Conservation (phyloP, 2,113 vertebrate species). For the Siniperca knerii region DNA sequence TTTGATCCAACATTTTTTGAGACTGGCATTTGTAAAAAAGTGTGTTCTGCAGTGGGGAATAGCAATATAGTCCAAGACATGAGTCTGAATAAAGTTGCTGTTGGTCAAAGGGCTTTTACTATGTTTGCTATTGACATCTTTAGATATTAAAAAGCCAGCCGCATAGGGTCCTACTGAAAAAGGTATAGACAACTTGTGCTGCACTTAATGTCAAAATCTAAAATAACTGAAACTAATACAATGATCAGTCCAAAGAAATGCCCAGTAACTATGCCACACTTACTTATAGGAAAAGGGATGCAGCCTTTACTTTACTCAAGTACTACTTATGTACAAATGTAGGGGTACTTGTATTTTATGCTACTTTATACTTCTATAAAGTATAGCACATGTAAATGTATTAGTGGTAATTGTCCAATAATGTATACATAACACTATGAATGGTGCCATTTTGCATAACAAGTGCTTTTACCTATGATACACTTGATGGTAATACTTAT, state of each 20-base stretch:
- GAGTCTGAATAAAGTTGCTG: constrained; percentile 25
- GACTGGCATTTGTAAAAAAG: constrained; percentile 26
- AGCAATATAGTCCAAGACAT: background rate
- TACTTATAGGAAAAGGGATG: background rate
- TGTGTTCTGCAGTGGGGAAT: constrained; percentile 21
- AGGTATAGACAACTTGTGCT: background rate
- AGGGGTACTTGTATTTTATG: background rate
- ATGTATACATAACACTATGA: background rate
- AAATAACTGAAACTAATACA: background rate
- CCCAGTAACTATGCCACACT: too few relatives aligned
- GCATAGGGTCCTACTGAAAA: background rate
- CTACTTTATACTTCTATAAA: background rate
- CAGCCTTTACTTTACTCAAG: background rate
- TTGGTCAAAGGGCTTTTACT: constrained; percentile 24
- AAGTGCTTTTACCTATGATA: background rate
- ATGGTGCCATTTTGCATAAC: background rate
- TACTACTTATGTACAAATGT: background rate
- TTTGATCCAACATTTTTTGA: constrained; percentile 47
- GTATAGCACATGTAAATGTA: background rate
- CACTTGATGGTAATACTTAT: background rate
- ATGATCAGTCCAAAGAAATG: too few relatives aligned
- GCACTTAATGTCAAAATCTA: background rate
- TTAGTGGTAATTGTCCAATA: background rate
- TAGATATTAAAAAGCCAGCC: constrained; percentile 3
- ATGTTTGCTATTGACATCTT: constrained; percentile 18